phyloP scores from a whole-genome alignment of 2,797 vertebrate genomes.

The Enteromius fasciolatus region DNA sequence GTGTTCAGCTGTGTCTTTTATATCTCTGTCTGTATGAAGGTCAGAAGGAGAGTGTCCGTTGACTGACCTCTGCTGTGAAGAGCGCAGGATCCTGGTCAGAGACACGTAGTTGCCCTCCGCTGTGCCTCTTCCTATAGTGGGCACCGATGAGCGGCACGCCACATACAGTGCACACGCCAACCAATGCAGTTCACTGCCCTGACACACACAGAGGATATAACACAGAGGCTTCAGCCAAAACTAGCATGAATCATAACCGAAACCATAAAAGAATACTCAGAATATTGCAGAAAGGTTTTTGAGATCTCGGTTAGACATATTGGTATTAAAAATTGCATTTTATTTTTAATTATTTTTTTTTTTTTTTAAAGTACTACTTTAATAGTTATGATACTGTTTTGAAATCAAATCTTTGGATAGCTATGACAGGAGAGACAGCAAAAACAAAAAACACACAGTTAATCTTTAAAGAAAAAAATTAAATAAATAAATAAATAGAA shows the following conservation, averaged over 20 bases:
- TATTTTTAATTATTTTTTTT: too few relatives aligned
- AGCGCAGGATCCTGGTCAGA: slow-evolving; percentile 88
- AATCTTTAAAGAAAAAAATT: too few relatives aligned
- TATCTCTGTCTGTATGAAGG: background rate
- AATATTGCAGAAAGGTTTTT: background rate
- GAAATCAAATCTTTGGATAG: too few relatives aligned
- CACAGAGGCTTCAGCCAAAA: background rate
- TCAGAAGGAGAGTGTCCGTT: background rate
- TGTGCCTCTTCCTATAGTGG: slow-evolving; percentile 88
- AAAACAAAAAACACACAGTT: too few relatives aligned
- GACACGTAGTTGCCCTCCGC: slow-evolving; percentile 93
- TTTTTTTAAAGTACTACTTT: too few relatives aligned
- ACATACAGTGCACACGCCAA: slow-evolving; percentile 92
- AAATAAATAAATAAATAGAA: too few relatives aligned
- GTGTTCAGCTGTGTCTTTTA: background rate
- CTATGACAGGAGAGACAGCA: too few relatives aligned
- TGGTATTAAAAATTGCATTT: too few relatives aligned
- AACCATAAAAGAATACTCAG: background rate
- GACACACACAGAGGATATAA: slow-evolving; percentile 31
- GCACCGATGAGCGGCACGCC: slow-evolving; percentile 89
- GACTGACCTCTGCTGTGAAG: slow-evolving; percentile 88
- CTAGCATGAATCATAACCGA: background rate
- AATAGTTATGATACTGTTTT: too few relatives aligned
- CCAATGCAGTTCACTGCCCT: slow-evolving; percentile 94
- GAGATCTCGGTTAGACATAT: background rate